Conservation (phyloP, 2,113 vertebrate genomes). For the Calyptommatus sinebrachiatus region DNA sequence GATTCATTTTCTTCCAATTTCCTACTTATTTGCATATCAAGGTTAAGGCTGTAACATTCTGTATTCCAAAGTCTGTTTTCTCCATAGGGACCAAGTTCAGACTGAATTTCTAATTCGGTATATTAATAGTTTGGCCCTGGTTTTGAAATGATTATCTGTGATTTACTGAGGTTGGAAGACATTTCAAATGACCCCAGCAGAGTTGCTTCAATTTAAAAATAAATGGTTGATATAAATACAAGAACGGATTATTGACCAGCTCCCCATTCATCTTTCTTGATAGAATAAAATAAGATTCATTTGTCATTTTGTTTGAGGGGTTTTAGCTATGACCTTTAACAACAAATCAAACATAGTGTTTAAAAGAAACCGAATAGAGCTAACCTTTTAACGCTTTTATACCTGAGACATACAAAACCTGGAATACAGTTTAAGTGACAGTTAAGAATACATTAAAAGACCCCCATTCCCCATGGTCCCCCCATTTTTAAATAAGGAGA, state of each 20-base stretch:
- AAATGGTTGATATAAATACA: conserved; percentile 41
- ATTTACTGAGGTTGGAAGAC: conserved; percentile 28
- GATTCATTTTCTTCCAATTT: conserved; percentile 20
- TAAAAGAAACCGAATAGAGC: background rate
- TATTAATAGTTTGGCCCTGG: conserved; percentile 20
- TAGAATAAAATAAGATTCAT: conserved; percentile 15
- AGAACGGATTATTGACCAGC: conserved; percentile 40
- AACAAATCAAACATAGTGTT: conserved; percentile 1
- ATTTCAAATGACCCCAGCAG: conserved; percentile 39
- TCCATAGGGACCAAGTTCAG: conserved; percentile 15
- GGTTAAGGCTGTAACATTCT: conserved; percentile 1
- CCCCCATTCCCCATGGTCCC: too few relatives aligned
- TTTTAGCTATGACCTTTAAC: conserved; percentile 24
- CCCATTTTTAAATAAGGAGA: too few relatives aligned
- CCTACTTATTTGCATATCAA: conserved; percentile 28
- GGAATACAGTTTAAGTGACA: too few relatives aligned
- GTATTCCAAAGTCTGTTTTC: background rate
- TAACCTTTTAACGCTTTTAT: background rate
- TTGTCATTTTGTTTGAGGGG: conserved; percentile 21
- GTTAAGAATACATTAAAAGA: too few relatives aligned
- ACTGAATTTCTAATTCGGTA: conserved; percentile 26
- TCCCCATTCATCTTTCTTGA: conserved; percentile 27
- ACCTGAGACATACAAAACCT: background rate
- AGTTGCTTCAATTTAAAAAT: conserved; percentile 37
- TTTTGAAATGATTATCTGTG: conserved; percentile 38